Base-by-base conservation (phyloP, 64 coral and sea anemone genomes). In the Actinia equina region DNA sequence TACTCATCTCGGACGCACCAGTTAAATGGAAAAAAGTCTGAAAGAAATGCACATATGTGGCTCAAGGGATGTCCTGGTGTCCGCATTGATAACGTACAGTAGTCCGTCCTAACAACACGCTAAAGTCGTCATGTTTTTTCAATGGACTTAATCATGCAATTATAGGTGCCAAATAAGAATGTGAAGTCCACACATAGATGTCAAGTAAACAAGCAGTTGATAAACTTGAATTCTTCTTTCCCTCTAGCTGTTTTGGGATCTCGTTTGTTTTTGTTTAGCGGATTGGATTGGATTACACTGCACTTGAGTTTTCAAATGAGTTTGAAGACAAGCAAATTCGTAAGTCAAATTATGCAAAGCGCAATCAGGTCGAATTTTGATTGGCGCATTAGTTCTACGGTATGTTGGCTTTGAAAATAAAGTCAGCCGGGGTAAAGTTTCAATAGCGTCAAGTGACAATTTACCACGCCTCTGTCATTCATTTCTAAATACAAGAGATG, bases 401-500 rank as follows among this genome's bases (percentile, higher is more conserved):
- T 91, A 79, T 91, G 89, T 91, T 91, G 89, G 82, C 69, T 91
- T 91, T 91, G 89, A 58, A 81, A 81, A 84, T 77, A 44, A 91
- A 86, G 74, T 79, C 18, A 84, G n/a, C n/a, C n/a, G n/a, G 71
- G 67, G 83, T 79, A 55, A 85, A 90, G 84, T 91, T 89, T 91
- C 89, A 91, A 91, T 85, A 59, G 89, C 84, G 52, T 91, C 83
- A 91, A 86, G 89, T 91, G 89, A 91, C 89, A 91, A 82, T 67
- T 87, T 59, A 71, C 84, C 78, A 18, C 90, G 85, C 90, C 90
- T 92, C 90, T 82, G 58, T 87, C 90, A 92, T 81, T 92, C 90
- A 83, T 67, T 57, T 92, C 59, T 64, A 61, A 92, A 86, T 82
- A 92, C 85, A 92, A 92, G 44, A 82, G 90, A 87, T 56, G 63